Base-by-base conservation (phyloP, 2,113 vertebrate species). In the Corvus cornix region DNA sequence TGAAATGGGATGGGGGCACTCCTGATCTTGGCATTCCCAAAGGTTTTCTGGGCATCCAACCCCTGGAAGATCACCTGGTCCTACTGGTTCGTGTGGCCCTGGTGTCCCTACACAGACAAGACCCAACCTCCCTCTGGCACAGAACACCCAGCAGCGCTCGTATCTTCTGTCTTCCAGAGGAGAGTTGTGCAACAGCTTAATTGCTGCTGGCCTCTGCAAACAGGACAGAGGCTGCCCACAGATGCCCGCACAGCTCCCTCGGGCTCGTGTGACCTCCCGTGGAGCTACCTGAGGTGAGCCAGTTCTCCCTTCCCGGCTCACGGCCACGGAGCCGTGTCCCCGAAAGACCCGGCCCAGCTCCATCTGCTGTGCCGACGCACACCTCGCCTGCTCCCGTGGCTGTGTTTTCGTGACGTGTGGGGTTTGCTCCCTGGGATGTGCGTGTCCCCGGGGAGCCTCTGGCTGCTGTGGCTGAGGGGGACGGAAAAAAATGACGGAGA, bases 401-500 rank as follows among this genome's bases (percentile, higher is more conserved):
- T 56, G 48, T 4, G 33, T 13, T 43, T n/a, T 17, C 24, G 1
- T 10, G 13, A 21, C 1, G 0, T 1, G 6, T 17, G 59, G 55
- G 76, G 33, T 82, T 84, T 84, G 59, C 63, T 77, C 31, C 62
- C 67, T 37, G 67, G 11, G 41, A 52, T 0, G 2, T 5, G 18
- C 0, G 0, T 59, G 43, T 51, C 58, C 39, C 49, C 0, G 0
- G 33, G 17, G 67, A 68, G 52, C 46, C 2, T 1, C n/a, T 6
- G 48, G 43, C 67, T 79, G 51, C 91, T 46, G 37, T 31, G 52
- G 11, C 48, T 9, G 33, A 48, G 41, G 2, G 48, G 35, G 9
- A 22, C 2, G 4, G 51, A 31, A 26, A 26, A 72, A 78, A 58
- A 5, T 16, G 33, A 4, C 0, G 0, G 12, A 52, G 64, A 31